A percentile compares a stretch with the other conserved stretches of the same genome.
Evolutionary conservation across 2,797 vertebrate species (phyloP).

Genomic region (Semaprochilodus insignis): DNA sequence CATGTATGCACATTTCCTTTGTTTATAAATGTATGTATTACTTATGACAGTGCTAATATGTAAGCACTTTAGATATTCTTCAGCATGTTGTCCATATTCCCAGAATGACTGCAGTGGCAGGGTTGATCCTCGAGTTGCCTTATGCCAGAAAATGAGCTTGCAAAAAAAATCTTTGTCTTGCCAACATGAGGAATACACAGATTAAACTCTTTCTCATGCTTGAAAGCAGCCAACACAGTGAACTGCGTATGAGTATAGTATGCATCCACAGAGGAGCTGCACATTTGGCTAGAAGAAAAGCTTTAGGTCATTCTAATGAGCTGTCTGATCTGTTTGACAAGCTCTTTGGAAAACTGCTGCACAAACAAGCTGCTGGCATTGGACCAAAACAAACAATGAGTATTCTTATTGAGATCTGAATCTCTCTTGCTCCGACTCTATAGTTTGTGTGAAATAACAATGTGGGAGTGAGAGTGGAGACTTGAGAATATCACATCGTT

Average conservation of each 20-base stretch:
- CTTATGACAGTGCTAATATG: slow-evolving; percentile 55
- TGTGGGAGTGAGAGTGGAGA: neutral
- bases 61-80: neutral
- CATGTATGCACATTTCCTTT: no score
- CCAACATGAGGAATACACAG: slow-evolving; percentile 5
- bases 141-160: slow-evolving; percentile 33
- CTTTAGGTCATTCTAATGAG: slow-evolving; percentile 8
- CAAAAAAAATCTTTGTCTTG: slow-evolving; percentile 21
- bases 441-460: slow-evolving; percentile 7
- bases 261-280: neutral
- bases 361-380: slow-evolving; percentile 18
- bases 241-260: slow-evolving; percentile 14
- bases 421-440: neutral
- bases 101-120: slow-evolving; percentile 56
- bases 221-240: slow-evolving; percentile 2
- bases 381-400: slow-evolving; percentile 15
- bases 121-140: slow-evolving; percentile 64
- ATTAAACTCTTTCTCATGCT: neutral
- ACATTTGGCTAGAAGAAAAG: neutral
- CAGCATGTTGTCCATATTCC: no score
- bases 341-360: slow-evolving; percentile 1
- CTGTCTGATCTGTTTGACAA: slow-evolving; percentile 24
- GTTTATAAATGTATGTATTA: no score
- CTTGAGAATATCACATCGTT: neutral
- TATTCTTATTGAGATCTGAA: neutral